Conservation (phyloP, 2,113 vertebrate species). For the Bufo bufo region DNA sequence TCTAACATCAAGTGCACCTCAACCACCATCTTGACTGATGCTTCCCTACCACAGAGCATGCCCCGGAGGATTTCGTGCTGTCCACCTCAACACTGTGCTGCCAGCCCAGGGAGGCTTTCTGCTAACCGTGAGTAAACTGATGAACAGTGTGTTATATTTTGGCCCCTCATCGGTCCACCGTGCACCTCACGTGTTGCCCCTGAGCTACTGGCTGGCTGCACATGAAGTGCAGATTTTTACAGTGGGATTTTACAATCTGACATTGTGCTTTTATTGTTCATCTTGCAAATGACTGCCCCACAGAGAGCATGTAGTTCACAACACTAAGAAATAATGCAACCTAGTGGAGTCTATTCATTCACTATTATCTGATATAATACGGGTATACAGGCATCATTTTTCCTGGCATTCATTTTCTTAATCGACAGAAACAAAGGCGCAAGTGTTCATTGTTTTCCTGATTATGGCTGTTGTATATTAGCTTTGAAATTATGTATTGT, state of each 20-base stretch:
- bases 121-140: too few relatives aligned
- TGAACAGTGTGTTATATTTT: too few relatives aligned
- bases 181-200: too few relatives aligned
- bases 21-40: too few relatives aligned
- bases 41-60: too few relatives aligned
- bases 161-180: too few relatives aligned
- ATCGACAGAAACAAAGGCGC: not conserved
- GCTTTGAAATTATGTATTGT: not conserved
- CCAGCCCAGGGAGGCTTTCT: too few relatives aligned
- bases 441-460: not conserved
- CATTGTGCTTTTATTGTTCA: slow-evolving; percentile 1
- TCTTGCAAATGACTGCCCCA: not conserved
- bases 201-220: too few relatives aligned
- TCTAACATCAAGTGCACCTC: too few relatives aligned
- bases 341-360: not conserved
- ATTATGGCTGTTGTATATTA: not conserved
- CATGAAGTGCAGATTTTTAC: slow-evolving; percentile 21
- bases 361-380: not conserved
- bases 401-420: not conserved
- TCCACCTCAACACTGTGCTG: too few relatives aligned
- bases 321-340: not conserved
- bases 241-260: not conserved
- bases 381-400: not conserved
- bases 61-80: too few relatives aligned
- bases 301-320: not conserved